Base-by-base conservation (phyloP, 2,113 vertebrate genomes). In the Seriola dumerili region DNA sequence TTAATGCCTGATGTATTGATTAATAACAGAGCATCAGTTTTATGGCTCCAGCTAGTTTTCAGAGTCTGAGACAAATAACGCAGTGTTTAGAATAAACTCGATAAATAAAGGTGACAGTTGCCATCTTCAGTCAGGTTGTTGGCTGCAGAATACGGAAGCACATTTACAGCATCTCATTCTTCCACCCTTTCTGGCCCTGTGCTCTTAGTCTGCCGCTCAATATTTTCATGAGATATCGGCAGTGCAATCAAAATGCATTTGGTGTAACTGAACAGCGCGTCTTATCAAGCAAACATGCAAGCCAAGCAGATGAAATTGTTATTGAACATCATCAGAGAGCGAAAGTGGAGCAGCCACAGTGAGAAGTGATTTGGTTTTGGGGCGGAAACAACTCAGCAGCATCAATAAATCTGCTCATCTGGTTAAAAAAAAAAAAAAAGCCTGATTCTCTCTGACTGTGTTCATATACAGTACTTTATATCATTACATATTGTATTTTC, bases 291-390 rank as follows among this genome's bases (percentile, higher is more conserved):
- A 72, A 14, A 72, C 61, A 17, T 38, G 80, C 81, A 68, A 65
- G 78, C 57, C 73, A 82, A 87, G 73, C 89, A 74, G 73, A 89
- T 85, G 72, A 87, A 91, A 77, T 73, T 76, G 55, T 74, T 78
- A 72, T 82, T 72, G 70, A 72, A 58, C 62, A 64, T 80, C 52
- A 74, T 73, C 40, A 14, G 65, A 58, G 66, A 72, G 8, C 48
- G 10, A 19, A 62, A 48, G 59, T 34, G 61, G 44, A 48, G 59
- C 34, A 13, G 57, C 50, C 16, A 8, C 62, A 8, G 42, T 8
- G 64, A 66, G 55, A 77, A 70, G 64, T 62, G 25, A 78, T 71
- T 54, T 42, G 70, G 52, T 65, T 65, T 1, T 12, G 64, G 40
- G 64, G 77, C 73, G 64, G 55, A 58, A 58, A 46, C 76, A 72